Conservation (phyloP, 2,113 vertebrate genomes). For the Python bivittatus region DNA sequence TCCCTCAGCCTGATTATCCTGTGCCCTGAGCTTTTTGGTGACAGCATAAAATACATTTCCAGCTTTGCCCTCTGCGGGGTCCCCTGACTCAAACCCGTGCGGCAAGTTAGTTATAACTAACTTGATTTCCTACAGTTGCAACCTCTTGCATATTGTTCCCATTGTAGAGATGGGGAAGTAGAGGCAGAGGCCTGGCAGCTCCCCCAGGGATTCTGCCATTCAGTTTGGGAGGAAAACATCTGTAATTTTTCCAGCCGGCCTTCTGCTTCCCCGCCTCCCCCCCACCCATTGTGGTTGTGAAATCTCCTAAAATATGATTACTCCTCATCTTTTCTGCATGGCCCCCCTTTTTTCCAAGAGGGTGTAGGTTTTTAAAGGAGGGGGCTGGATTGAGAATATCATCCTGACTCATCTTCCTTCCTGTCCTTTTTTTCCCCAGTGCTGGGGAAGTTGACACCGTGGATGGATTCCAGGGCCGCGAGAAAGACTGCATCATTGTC, state of each 20-base stretch:
- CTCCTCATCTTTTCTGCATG: not conserved
- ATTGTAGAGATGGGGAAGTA: too few relatives aligned
- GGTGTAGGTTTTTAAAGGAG: not conserved
- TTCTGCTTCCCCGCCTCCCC: not conserved
- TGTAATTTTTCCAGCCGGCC: not conserved
- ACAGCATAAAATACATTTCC: not conserved
- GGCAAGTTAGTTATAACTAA: too few relatives aligned
- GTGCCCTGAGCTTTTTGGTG: not conserved
- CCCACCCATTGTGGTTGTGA: not conserved
- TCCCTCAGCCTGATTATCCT: not conserved
- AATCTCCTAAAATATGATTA: not conserved
- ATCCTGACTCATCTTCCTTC: not conserved
- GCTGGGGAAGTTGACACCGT: slow-evolving; percentile 83
- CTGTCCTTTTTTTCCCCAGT: slow-evolving; percentile 46
- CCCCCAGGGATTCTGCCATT: too few relatives aligned
- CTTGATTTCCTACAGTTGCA: too few relatives aligned
- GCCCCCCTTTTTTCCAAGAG: not conserved
- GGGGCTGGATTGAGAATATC: rapidly evolving
- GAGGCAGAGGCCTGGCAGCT: too few relatives aligned
- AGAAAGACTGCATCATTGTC: slow-evolving; percentile 88
- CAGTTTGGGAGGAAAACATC: too few relatives aligned
- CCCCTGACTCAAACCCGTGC: too few relatives aligned
- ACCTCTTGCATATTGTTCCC: too few relatives aligned
- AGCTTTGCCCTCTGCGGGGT: too few relatives aligned
- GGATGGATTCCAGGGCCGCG: slow-evolving; percentile 86